Conservation (phyloP, 2,797 vertebrate species). For the Cossypha niveicapilla region DNA sequence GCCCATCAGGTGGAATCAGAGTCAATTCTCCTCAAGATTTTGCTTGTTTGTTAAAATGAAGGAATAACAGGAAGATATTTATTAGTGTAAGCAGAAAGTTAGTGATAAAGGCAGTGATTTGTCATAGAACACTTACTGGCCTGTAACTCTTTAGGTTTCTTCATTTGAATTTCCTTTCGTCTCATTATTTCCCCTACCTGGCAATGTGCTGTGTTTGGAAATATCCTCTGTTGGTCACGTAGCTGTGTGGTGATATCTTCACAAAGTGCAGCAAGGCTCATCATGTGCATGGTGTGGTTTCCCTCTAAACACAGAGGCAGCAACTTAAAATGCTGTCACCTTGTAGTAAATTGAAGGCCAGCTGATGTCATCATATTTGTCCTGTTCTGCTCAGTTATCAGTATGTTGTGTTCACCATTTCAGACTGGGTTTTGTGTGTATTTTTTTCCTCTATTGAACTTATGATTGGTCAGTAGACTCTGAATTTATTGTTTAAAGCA, state of each 20-base stretch:
- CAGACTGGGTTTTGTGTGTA: background rate
- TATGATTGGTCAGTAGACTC: background rate
- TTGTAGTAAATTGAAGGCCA: background rate
- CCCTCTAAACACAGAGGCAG: background rate
- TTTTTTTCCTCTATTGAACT: background rate
- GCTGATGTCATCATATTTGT: background rate
- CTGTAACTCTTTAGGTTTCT: background rate
- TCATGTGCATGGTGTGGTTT: background rate
- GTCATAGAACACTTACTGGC: fast-evolving
- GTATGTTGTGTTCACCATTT: background rate
- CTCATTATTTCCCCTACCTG: background rate
- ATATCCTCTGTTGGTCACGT: background rate
- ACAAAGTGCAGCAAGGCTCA: background rate
- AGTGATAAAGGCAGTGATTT: background rate
- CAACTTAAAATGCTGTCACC: background rate
- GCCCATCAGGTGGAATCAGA: background rate
- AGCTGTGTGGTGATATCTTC: background rate
- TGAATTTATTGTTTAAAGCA: background rate
- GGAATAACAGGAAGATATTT: background rate
- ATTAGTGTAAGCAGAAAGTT: background rate
- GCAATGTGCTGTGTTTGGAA: background rate
- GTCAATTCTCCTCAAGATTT: background rate
- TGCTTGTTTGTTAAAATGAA: background rate
- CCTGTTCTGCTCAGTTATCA: background rate
- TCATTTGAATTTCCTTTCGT: background rate